Percentiles rank a stretch among this genome's conserved stretches.
phyloP scores from a whole-genome alignment of 2,888 invertebrate genomes.

The Lasioglossum morio region DNA sequence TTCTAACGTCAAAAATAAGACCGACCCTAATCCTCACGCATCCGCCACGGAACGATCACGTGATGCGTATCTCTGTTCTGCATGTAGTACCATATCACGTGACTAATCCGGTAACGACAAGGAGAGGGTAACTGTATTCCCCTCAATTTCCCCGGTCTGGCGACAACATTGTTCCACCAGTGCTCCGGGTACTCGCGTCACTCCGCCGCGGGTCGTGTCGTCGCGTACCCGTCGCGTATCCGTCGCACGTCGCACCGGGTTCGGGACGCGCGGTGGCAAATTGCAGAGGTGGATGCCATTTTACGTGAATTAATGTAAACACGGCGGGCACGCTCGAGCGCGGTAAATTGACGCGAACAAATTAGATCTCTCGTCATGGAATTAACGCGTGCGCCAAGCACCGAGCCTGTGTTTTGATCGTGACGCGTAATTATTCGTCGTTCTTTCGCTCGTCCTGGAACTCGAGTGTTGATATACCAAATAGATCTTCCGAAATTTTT shows the following conservation, averaged over 20 bases:
- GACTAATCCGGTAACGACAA: too few relatives aligned
- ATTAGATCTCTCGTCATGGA: slow-evolving; percentile 53
- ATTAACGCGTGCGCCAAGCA: slow-evolving; percentile 41
- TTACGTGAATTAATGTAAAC: slow-evolving; percentile 54
- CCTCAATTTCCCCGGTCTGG: too few relatives aligned
- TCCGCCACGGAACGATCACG: too few relatives aligned
- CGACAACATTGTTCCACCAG: neutral
- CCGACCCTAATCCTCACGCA: too few relatives aligned
- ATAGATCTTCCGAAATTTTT: neutral
- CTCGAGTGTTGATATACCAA: neutral
- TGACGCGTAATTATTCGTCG: slow-evolving; percentile 48
- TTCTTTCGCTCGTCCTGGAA: slow-evolving; percentile 25
- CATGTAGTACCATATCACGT: too few relatives aligned
- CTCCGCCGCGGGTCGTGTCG: neutral
- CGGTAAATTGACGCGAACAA: slow-evolving; percentile 49
- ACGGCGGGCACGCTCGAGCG: slow-evolving; percentile 36
- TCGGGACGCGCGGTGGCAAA: slow-evolving; percentile 4
- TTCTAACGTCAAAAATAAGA: too few relatives aligned
- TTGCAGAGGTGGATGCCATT: slow-evolving; percentile 22
- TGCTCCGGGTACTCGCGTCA: neutral
- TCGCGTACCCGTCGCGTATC: neutral
- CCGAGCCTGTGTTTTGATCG: slow-evolving; percentile 37
- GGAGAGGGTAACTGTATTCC: too few relatives aligned
- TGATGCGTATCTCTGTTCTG: too few relatives aligned
- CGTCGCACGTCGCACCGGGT: neutral